These are phyloP conservation scores for Siderastrea radians DNA, from an alignment of 92 coral and sea anemone genomes.

Conservation along the genomic window DNA sequence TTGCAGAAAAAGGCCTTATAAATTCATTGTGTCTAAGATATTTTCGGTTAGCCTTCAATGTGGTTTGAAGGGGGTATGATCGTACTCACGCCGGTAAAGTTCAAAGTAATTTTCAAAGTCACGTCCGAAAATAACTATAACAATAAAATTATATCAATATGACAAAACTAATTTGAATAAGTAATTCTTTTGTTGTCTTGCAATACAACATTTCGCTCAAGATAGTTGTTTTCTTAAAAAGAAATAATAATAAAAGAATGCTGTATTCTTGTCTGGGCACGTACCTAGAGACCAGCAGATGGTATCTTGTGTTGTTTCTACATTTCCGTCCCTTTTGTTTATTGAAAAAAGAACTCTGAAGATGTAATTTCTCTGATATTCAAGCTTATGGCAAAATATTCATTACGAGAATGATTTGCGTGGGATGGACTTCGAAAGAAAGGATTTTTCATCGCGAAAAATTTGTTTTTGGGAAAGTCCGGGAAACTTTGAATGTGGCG, in stretches of 20 bases:
- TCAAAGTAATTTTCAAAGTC: neutral
- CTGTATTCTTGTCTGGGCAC: slow-evolving; percentile 26
- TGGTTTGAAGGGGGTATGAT: neutral
- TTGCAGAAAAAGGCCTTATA: neutral
- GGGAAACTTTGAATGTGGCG: slow-evolving; percentile 38
- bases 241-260: neutral
- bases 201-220: neutral
- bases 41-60: neutral
- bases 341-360: neutral
- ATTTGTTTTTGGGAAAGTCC: neutral
- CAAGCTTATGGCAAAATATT: neutral
- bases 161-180: slow-evolving; percentile 1
- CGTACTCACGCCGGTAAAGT: neutral
- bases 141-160: neutral
- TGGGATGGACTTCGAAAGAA: neutral
- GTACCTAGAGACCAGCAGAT: neutral
- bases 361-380: neutral
- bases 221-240: too few relatives aligned
- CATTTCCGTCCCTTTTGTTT: neutral
- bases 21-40: neutral
- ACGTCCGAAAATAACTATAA: slow-evolving; percentile 35
- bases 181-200: slow-evolving; percentile 7
- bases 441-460: neutral
- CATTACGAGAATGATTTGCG: neutral
- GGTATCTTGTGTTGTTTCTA: neutral